Conservation (phyloP, 2,888 invertebrate species). For the Osedax frankpressi region DNA sequence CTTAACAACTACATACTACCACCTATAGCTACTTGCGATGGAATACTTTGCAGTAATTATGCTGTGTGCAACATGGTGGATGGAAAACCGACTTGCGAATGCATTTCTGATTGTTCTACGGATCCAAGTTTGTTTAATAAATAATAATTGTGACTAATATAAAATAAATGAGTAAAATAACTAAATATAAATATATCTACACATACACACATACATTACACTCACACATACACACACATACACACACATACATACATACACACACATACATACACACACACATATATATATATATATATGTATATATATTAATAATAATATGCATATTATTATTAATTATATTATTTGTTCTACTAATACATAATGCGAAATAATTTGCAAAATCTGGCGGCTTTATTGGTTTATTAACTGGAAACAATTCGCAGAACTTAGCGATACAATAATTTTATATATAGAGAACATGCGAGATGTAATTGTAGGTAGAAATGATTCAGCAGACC, state of each 20-base stretch:
- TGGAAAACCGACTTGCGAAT: conserved; percentile 2
- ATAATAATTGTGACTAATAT: too few relatives aligned
- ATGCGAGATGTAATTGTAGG: too few relatives aligned
- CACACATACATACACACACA: background rate
- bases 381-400: too few relatives aligned
- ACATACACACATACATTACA: background rate
- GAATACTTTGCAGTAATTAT: background rate
- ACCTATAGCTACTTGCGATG: background rate
- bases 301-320: background rate
- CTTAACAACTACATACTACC: too few relatives aligned
- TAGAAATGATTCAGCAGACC: too few relatives aligned
- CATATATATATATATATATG: background rate
- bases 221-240: background rate
- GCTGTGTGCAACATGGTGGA: background rate
- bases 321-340: background rate
- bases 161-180: too few relatives aligned
- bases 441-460: too few relatives aligned
- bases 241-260: background rate
- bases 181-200: background rate
- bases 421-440: too few relatives aligned
- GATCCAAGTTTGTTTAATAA: background rate
- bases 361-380: too few relatives aligned
- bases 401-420: too few relatives aligned
- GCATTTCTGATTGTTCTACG: background rate
- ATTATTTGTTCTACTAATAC: too few relatives aligned